Evolutionary conservation across 2,113 vertebrate species (phyloP).

Genomic region (human): GRCh38 chr11:96174501-96175000

Average conservation of each 20-base stretch:
- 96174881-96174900: constrained; percentile 13
- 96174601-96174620: no score
- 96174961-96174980: constrained; percentile 52
- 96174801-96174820: background rate
- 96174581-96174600: no score
- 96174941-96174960: constrained; percentile 44
- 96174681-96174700: background rate
- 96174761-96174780: background rate
- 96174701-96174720: background rate
- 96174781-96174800: background rate
- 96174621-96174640: no score
- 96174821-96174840: background rate
- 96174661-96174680: no score
- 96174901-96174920: background rate
- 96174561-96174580: no score
- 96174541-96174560: no score
- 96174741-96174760: background rate
- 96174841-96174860: background rate
- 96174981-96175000: constrained; percentile 18
- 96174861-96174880: constrained; percentile 8
- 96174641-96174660: no score
- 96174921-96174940: constrained; percentile 18
- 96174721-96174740: background rate
- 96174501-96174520: no score
- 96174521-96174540: no score